Evolutionary conservation across 1,140 invertebrate genomes (phyloP), one percentile per base, ranked within the genome.

Genomic region (Frieseomelitta varia): DNA sequence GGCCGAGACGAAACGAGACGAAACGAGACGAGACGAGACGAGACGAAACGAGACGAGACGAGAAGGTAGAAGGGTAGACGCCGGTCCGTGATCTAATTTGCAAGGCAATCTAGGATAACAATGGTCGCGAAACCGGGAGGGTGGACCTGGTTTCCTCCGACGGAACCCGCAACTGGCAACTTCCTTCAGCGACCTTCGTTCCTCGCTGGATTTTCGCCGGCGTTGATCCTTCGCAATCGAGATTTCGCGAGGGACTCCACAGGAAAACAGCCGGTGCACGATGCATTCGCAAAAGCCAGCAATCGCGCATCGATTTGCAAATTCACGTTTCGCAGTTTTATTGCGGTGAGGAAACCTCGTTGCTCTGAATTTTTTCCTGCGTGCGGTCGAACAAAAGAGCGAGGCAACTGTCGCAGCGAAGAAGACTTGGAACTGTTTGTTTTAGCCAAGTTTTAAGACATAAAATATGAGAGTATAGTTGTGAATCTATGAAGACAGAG

Each of bases 51-150:
- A n/a, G n/a, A n/a, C n/a, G 30, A 30, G 30, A 30, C 30, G 67
- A 77, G 56, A 65, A 30, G 53, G 34, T 78, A n/a, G 63, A 51
- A 71, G 71, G 76, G 80, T 63, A 61, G 47, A 72, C 34, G 74
- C 34, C n/a, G n/a, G 80, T 73, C 75, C 78, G 81, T 89, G 87
- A 90, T 90, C 85, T 90, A 90, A 89, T 90, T 90, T 90, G 89
- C 88, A 85, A 90, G 88, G 89, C 89, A 89, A 90, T 90, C 86
- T 87, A 86, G 88, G 88, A 89, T 89, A 89, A 90, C 89, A 90
- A 90, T 90, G 85, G 88, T 86, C 72, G 73, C 65, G 74, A 24
- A 61, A 61, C 67, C 30, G 17, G 24, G 53, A n/a, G 53, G 68
- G 68, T 47, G 56, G 68, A 68, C 47, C n/a, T 8, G 77, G 30